These are phyloP conservation scores for Ctena decussata DNA, from an alignment of 2,888 invertebrate genomes.

Conservation along the genomic window DNA sequence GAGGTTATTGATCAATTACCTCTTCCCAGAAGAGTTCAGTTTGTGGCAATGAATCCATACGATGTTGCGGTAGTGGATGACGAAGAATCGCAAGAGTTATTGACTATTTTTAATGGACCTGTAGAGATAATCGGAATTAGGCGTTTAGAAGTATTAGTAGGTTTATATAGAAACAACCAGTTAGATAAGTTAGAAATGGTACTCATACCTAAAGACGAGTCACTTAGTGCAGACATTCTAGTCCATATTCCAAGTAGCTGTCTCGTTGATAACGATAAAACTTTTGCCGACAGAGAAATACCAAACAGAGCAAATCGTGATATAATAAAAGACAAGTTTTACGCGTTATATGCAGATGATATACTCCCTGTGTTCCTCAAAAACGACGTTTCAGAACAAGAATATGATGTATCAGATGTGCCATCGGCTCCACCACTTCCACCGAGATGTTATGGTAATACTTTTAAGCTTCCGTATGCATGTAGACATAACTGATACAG, in stretches of 20 bases:
- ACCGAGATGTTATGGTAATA: slow-evolving; percentile 17
- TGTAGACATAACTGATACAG: no score
- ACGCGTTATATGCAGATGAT: slow-evolving; percentile 21
- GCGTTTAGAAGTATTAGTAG: slow-evolving; percentile 32
- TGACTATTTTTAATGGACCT: slow-evolving; percentile 51
- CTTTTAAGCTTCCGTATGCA: no score
- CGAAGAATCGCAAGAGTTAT: slow-evolving; percentile 42
- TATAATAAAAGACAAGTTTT: slow-evolving; percentile 34
- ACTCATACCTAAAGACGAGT: slow-evolving; percentile 31
- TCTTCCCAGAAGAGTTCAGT: slow-evolving; percentile 54
- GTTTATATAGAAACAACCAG: slow-evolving; percentile 22
- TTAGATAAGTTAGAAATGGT: slow-evolving; percentile 24
- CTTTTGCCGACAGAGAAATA: slow-evolving; percentile 27
- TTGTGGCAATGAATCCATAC: slow-evolving; percentile 44
- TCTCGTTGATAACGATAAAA: slow-evolving; percentile 1
- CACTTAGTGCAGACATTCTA: slow-evolving; percentile 16
- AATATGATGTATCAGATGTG: slow-evolving; percentile 12
- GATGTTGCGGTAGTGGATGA: slow-evolving; percentile 52
- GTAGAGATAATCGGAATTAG: slow-evolving; percentile 43
- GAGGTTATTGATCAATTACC: slow-evolving; percentile 58
- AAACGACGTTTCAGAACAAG: not conserved
- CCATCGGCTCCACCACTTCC: slow-evolving; percentile 27
- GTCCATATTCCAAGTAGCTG: slow-evolving; percentile 30
- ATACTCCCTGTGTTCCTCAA: slow-evolving; percentile 17
- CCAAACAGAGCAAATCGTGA: slow-evolving; percentile 20